A percentile compares a stretch with the other conserved stretches of the same genome.
These are phyloP conservation scores for Taenioides sp. DNA, from an alignment of 2,797 vertebrate species.

Conservation along the genomic window DNA sequence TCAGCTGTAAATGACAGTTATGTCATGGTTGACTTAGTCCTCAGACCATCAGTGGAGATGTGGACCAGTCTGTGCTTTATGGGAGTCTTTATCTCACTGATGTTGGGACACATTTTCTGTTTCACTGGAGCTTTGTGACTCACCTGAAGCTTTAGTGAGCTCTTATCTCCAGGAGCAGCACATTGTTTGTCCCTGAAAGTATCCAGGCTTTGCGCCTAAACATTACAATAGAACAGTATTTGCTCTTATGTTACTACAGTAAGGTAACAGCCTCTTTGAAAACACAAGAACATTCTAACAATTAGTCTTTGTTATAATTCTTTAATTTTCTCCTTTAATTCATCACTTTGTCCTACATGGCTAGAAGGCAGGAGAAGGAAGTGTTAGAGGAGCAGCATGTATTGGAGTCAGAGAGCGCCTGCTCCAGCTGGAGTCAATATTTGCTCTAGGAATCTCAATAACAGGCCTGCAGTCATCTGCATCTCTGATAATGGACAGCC, in stretches of 20 bases:
- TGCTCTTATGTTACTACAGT: conserved; percentile 54
- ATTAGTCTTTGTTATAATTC: conserved; percentile 59
- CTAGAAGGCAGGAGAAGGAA: conserved; percentile 59
- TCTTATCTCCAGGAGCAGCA: conserved; percentile 12
- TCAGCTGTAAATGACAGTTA: conserved; percentile 68
- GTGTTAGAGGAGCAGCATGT: conserved; percentile 70
- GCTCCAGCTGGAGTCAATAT: conserved; percentile 86
- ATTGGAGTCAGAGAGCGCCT: conserved; percentile 68
- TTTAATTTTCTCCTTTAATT: conserved; percentile 4
- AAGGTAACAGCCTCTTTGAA: conserved; percentile 55
- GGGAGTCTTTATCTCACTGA: conserved; percentile 25
- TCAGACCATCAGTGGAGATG: conserved; percentile 60
- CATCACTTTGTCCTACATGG: conserved; percentile 62
- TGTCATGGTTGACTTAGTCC: conserved; percentile 70
- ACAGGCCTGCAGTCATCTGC: conserved; percentile 84
- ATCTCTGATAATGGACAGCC: conserved; percentile 84
- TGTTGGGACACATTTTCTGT: background rate
- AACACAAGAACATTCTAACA: conserved; percentile 29
- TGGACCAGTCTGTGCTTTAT: conserved; percentile 41
- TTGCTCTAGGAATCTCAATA: conserved; percentile 87
- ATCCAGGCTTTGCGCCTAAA: conserved; percentile 48
- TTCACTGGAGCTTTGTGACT: conserved; percentile 4
- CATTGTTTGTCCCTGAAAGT: conserved; percentile 35
- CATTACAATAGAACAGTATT: conserved; percentile 40
- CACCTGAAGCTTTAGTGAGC: conserved; percentile 8